Evolutionary conservation across 2,113 vertebrate genomes (phyloP).

Genomic region (Vulpes ferrilata): DNA sequence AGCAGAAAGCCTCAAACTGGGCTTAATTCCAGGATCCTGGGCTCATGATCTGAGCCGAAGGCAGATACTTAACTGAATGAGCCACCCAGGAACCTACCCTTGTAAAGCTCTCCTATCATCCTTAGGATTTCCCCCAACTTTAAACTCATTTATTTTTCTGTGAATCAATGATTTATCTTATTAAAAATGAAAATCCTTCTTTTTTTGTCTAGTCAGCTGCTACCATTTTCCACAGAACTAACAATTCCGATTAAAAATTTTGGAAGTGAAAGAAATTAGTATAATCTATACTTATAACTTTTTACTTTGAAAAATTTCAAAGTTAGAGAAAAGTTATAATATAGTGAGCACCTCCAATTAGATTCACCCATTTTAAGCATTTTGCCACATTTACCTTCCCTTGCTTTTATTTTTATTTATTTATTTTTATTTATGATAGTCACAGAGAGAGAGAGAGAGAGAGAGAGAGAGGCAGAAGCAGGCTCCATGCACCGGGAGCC

Average conservation of each 20-base stretch:
- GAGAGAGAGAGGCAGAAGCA: no score
- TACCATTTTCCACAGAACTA: background rate
- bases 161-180: slow-evolving; percentile 38
- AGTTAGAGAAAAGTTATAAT: background rate
- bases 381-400: background rate
- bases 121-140: slow-evolving; percentile 17
- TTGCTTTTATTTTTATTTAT: background rate
- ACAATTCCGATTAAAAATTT: background rate
- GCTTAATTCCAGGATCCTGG: background rate
- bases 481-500: no score
- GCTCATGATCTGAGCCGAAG: background rate
- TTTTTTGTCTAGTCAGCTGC: background rate
- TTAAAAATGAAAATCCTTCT: slow-evolving; percentile 17
- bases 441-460: no score
- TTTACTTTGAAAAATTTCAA: slow-evolving; percentile 41
- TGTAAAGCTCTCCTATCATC: background rate
- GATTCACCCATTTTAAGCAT: slow-evolving; percentile 13
- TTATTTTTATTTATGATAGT: no score
- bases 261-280: slow-evolving; percentile 15
- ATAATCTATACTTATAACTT: background rate
- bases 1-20: background rate
- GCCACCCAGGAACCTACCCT: background rate
- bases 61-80: background rate
- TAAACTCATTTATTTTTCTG: slow-evolving; percentile 19
- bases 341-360: background rate